phyloP scores from a whole-genome alignment of 2,113 vertebrate genomes.

The Otolemur garnettii region DNA sequence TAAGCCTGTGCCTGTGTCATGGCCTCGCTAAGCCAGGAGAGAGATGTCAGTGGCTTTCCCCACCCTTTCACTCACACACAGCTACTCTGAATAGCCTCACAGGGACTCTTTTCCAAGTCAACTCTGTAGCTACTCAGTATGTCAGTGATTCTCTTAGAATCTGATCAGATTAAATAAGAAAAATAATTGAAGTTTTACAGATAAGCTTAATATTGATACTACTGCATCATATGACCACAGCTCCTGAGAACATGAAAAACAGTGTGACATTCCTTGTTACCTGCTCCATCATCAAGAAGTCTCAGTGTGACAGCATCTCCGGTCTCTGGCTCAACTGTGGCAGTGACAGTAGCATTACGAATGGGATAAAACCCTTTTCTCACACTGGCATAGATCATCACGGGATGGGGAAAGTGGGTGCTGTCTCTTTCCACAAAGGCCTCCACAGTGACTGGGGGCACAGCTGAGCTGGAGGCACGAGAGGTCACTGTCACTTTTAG shows the following conservation, averaged over 20 bases:
- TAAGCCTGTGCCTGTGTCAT: neutral
- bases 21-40: neutral
- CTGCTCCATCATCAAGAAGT: conserved; percentile 88
- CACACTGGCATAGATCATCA: conserved; percentile 85
- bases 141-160: neutral
- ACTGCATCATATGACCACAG: neutral
- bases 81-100: neutral
- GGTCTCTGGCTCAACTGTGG: conserved; percentile 79
- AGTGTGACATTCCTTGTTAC: conserved; percentile 68
- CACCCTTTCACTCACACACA: neutral
- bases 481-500: conserved; percentile 85
- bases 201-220: neutral
- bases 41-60: neutral
- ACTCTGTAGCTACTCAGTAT: neutral
- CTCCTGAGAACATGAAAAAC: neutral
- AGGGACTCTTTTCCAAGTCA: neutral
- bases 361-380: conserved; percentile 84
- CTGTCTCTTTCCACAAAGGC: conserved; percentile 76
- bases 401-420: conserved; percentile 75
- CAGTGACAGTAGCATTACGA: conserved; percentile 84
- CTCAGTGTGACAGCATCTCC: conserved; percentile 68
- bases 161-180: neutral
- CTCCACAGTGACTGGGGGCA: conserved; percentile 79
- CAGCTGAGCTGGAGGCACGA: conserved; percentile 62
- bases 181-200: neutral